Base-by-base conservation (phyloP, 2,888 invertebrate genomes). In the Agriotes lineatus region DNA sequence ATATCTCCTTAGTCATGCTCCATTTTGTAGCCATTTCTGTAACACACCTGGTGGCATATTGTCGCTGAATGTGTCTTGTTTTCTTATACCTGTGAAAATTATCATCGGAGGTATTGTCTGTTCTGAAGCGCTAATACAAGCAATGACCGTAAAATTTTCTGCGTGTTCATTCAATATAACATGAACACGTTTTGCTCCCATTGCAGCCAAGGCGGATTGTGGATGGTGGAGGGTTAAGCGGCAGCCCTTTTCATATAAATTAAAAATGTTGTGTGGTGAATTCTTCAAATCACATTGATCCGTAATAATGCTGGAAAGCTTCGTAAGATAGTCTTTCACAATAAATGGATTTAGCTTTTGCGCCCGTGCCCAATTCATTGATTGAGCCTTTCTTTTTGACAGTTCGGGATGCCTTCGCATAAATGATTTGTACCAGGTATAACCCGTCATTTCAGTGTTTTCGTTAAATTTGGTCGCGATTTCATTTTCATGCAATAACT, bases 21-120 rank as follows among this genome's bases (percentile, higher is more conserved):
- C 77, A 78, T 66, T 80, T 80, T 2, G 59, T 37, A 5, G 78
- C 75, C 76, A 79, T 78, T 19, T 25, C 25, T 1, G 71, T 70
- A 12, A 45, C 22, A 37, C 73, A 52, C 78, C 78, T 14, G 77
- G 69, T 37, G 78, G 78, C 35, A 80, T 48, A 57, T 64, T 70
- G 69, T 79, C 75, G n/a, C 12, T 22, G 60, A 68, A 78, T 58
- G 16, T 42, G 16, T 75, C 73, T 35, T 3, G 37, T 64, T 64
- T 64, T n/a, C 44, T 12, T 7, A n/a, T 25, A 0, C 59, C 59
- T 30, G 22, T 59, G 16, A 25, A 59, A 7, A 56, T 14, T 5
- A 64, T 45, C 56, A 3, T 59, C 4, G 9, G 42, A 16, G 14
- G 14, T 2, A 42, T 5, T 42, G 2, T 3, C 16, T 42, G 42